phyloP scores from a whole-genome alignment of 2,113 vertebrate genomes.

The Oostethus manadensis region DNA sequence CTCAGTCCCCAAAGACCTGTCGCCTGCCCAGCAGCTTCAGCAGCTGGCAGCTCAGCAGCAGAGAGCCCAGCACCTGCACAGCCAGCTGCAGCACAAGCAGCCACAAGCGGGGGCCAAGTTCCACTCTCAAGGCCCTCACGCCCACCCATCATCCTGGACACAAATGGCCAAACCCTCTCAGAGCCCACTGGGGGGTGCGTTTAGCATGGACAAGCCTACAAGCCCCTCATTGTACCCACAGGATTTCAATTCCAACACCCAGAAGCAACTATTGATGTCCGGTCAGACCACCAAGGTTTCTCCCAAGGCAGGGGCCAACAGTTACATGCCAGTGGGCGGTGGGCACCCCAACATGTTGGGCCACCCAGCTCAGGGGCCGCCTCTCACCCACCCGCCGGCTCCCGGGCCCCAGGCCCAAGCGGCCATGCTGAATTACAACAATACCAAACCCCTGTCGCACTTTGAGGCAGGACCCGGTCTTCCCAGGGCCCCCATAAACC shows the following conservation, averaged over 20 bases:
- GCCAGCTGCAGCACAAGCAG: constrained; percentile 86
- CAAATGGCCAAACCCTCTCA: constrained; percentile 77
- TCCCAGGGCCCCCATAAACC: constrained; percentile 52
- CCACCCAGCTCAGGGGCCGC: constrained; percentile 66
- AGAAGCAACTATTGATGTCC: constrained; percentile 82
- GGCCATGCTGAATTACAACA: constrained; percentile 82
- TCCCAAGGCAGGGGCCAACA: constrained; percentile 76
- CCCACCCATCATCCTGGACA: constrained; percentile 80
- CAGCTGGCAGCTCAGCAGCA: constrained; percentile 83
- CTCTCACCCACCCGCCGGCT: constrained; percentile 72
- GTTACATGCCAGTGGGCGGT: constrained; percentile 67
- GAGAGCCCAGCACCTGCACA: constrained; percentile 86
- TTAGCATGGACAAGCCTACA: constrained; percentile 83
- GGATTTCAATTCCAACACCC: constrained; percentile 81
- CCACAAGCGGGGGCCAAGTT: constrained; percentile 68
- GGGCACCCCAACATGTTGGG: constrained; percentile 77
- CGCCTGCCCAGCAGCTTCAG: constrained; percentile 81
- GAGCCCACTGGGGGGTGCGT: constrained; percentile 77
- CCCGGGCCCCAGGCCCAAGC: constrained; percentile 69
- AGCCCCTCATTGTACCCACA: constrained; percentile 84
- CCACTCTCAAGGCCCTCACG: constrained; percentile 68
- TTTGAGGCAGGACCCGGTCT: constrained; percentile 78
- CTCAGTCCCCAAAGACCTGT: constrained; percentile 72
- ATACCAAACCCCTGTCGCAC: constrained; percentile 94
- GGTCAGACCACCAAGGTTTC: constrained; percentile 81